Conservation (phyloP, 2,888 invertebrate genomes). For the Didymodactylos carnosus region DNA sequence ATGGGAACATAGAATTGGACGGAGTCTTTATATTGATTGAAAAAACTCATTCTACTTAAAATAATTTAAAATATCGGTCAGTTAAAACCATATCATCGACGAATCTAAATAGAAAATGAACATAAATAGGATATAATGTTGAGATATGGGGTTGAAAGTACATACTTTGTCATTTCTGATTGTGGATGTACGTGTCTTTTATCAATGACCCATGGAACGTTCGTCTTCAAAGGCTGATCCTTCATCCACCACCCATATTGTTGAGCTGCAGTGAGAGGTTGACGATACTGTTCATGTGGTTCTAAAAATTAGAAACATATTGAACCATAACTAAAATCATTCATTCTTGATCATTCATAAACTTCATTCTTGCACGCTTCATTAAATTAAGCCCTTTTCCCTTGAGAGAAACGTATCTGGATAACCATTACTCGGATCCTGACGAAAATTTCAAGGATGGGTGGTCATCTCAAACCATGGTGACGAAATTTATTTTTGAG, state of each 20-base stretch:
- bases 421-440: background rate
- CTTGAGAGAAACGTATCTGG: background rate
- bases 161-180: conserved; percentile 33
- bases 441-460: no score
- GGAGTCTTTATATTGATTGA: no score
- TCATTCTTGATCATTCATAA: no score
- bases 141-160: background rate
- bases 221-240: conserved; percentile 23
- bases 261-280: conserved; percentile 8
- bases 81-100: conserved; percentile 27
- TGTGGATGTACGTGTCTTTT: conserved; percentile 24
- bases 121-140: background rate
- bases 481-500: no score
- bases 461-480: no score
- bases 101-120: conserved; percentile 20
- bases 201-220: conserved; percentile 28
- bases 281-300: background rate
- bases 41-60: no score
- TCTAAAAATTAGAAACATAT: no score
- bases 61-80: conserved; percentile 25
- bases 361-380: background rate
- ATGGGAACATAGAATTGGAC: no score
- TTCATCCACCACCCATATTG: conserved; percentile 24
- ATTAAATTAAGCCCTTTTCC: background rate
- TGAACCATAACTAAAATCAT: no score